phyloP scores from a whole-genome alignment of 2,797 vertebrate genomes.

The Threskiornis aethiopicus region DNA sequence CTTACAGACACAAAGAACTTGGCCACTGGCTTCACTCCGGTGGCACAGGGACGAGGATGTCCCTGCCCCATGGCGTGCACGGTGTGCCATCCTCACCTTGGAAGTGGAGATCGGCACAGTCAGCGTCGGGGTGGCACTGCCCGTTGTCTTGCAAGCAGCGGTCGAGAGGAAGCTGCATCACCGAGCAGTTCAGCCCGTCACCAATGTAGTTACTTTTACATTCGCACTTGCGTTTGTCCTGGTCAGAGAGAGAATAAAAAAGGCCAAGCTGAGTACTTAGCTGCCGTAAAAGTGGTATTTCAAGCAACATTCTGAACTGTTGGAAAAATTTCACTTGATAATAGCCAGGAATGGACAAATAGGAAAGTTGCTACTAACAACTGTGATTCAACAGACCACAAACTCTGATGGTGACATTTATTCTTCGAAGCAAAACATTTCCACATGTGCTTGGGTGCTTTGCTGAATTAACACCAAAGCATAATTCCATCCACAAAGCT shows the following conservation, averaged over 20 bases:
- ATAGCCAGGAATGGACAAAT: not conserved
- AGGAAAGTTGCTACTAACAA: not conserved
- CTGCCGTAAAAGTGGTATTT: not conserved
- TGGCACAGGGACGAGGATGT: too few relatives aligned
- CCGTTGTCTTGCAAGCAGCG: conserved; percentile 91
- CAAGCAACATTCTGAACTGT: not conserved
- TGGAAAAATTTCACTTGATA: not conserved
- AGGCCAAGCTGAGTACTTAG: not conserved
- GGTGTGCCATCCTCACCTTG: conserved; percentile 78
- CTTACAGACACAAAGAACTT: not conserved
- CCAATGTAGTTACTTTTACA: conserved; percentile 89
- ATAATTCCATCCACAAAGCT: not conserved
- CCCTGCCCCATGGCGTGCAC: accelerated
- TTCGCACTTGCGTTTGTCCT: conserved; percentile 85
- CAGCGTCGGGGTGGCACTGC: conserved; percentile 83
- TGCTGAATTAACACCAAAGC: not conserved
- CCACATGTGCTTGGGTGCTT: not conserved
- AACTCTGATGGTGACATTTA: not conserved
- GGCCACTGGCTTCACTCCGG: not conserved
- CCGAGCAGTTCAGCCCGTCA: conserved; percentile 84
- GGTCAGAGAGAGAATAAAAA: not conserved
- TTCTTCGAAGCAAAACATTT: not conserved
- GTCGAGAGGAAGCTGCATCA: conserved; percentile 81
- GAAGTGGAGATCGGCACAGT: conserved; percentile 88
- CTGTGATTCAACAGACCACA: not conserved